Percentiles rank a stretch among this genome's conserved stretches.
phyloP scores from a whole-genome alignment of 1,140 invertebrate genomes.

The Pseudomyrmex dendroicus region DNA sequence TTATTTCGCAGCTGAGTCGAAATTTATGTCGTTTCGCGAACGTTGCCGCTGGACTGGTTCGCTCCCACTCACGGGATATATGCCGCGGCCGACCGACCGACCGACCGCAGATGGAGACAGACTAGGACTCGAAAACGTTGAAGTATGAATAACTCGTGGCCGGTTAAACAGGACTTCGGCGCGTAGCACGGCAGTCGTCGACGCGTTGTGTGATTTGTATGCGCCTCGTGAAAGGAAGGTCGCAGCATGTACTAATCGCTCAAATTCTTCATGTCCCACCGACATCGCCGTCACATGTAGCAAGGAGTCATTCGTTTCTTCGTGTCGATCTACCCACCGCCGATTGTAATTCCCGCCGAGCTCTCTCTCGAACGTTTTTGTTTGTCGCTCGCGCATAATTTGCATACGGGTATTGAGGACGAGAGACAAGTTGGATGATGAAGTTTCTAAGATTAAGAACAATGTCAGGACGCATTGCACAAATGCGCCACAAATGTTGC shows the following conservation, averaged over 20 bases:
- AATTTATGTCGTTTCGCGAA: neutral
- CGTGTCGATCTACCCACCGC: slow-evolving; percentile 9
- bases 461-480: no score
- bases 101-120: slow-evolving; percentile 9
- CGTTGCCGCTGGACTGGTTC: neutral
- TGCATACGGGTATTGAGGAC: slow-evolving; percentile 10
- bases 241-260: slow-evolving; percentile 57
- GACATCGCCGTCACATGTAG: neutral
- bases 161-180: slow-evolving; percentile 32
- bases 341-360: slow-evolving; percentile 38
- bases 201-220: slow-evolving; percentile 56
- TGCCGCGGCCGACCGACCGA: neutral
- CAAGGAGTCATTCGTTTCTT: slow-evolving; percentile 37
- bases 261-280: slow-evolving; percentile 55
- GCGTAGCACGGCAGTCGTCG: slow-evolving; percentile 51
- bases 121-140: slow-evolving; percentile 9
- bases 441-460: no score
- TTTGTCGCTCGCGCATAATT: slow-evolving; percentile 11
- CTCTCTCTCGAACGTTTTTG: neutral
- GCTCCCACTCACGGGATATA: neutral
- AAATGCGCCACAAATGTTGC: no score
- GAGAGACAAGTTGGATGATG: neutral
- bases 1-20: no score
- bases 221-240: slow-evolving; percentile 62
- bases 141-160: slow-evolving; percentile 34